phyloP scores from a whole-genome alignment of 2,113 vertebrate genomes.

The Amazona guildingii region DNA sequence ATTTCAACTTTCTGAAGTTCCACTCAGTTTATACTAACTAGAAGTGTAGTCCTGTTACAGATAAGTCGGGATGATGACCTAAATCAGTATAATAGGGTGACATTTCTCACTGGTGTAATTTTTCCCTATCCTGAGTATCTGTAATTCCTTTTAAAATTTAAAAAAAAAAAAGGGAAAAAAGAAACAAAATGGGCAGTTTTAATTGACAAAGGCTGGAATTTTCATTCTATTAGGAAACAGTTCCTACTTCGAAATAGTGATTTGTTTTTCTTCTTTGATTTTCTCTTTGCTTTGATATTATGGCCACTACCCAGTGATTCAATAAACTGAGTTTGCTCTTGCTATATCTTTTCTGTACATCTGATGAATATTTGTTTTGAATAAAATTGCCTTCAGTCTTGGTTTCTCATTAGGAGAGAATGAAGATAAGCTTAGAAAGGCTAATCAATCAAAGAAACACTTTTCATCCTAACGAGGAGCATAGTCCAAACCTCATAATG shows the following conservation, averaged over 20 bases:
- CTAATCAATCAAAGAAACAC: not conserved
- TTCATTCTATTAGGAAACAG: not conserved
- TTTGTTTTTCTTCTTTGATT: not conserved
- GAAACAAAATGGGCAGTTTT: fast-evolving
- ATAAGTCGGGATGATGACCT: not conserved
- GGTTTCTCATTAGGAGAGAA: not conserved
- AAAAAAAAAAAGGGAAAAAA: not conserved
- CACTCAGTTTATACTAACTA: not conserved
- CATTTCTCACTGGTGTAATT: not conserved
- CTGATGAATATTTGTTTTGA: not conserved
- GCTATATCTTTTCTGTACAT: not conserved
- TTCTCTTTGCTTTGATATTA: not conserved
- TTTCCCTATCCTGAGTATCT: not conserved
- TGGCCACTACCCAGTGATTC: not conserved
- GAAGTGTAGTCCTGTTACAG: not conserved
- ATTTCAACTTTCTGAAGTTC: not conserved
- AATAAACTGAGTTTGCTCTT: not conserved
- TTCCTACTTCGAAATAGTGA: not conserved
- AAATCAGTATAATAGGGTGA: not conserved
- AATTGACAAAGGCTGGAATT: not conserved
- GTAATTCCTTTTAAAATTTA: not conserved
- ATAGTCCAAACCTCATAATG: not conserved
- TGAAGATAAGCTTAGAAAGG: not conserved
- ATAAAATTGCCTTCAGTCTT: not conserved
- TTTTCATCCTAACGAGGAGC: not conserved